These are phyloP conservation scores for Sibirionetta formosa DNA, from an alignment of 2,797 vertebrate genomes.

Conservation along the genomic window DNA sequence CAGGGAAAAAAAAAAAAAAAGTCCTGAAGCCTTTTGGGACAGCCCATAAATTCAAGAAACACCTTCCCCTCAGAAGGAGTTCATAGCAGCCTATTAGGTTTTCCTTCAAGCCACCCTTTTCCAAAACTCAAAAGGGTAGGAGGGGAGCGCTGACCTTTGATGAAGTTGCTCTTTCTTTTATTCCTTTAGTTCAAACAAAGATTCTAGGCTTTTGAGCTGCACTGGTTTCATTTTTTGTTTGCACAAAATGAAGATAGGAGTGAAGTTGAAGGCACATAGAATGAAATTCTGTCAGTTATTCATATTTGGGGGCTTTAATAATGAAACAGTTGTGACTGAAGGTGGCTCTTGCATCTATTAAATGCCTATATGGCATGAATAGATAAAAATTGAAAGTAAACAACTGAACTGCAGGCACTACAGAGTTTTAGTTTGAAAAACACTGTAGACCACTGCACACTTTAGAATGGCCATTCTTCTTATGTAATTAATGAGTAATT, in stretches of 20 bases:
- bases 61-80: not conserved
- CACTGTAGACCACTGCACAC: not conserved
- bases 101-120: not conserved
- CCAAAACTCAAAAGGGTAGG: not conserved
- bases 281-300: not conserved
- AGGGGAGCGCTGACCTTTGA: constrained; percentile 31
- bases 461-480: constrained; percentile 32
- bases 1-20: not conserved
- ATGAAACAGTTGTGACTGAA: not conserved
- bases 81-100: not conserved
- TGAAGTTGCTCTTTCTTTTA: constrained; percentile 15
- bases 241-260: not conserved
- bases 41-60: not conserved
- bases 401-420: not conserved
- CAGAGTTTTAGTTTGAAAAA: not conserved
- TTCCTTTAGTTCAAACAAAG: constrained; percentile 37
- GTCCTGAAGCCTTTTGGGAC: not conserved
- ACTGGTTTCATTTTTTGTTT: not conserved
- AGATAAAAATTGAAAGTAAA: not conserved
- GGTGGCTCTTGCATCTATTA: not conserved
- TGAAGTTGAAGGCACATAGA: not conserved
- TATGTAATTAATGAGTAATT: constrained; percentile 59
- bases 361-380: not conserved
- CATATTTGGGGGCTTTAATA: not conserved
- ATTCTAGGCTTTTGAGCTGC: not conserved